Evolutionary conservation across 1,140 invertebrate species (phyloP), one percentile per base, ranked within the genome.

Genomic region (Trichonephila clavata): DNA sequence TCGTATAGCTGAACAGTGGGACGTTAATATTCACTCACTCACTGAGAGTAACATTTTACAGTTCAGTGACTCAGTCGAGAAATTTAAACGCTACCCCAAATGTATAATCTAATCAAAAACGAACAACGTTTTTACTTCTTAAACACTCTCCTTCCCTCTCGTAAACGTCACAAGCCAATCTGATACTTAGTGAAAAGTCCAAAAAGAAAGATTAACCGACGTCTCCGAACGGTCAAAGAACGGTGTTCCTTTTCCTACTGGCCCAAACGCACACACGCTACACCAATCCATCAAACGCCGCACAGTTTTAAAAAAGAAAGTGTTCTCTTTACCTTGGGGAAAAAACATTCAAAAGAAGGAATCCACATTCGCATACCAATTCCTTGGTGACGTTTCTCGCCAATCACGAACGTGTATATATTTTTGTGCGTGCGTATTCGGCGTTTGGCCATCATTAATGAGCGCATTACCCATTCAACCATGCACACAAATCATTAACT

Each of bases 401-500:
- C 71, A 77, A 77, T 77, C 71, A 77, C 71, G 71, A 77, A 77
- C 71, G 32, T 16, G 16, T 39, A 50, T 50, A 50, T 39, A 39
- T 39, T 39, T 77, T 27, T 21, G 43, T 89, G 87, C 87, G 87
- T 89, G 87, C 20, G 27, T 8, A 71, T 57, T 57, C 32, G 65
- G 50, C 43, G 50, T 77, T 89, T 86, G 43, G 63, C 16, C 16
- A 57, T 39, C 63, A 27, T 1, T 71, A 89, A 89, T 89, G 87
- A 32, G 32, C 27, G 20, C 87, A 68, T 89, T 89, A 71, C 27
- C 87, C 87, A 89, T 77, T 89, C 87, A 59, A 16, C 20, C n/a
- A 16, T 14, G 63, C 87, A 77, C 65, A 77, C 87, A 77, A 71
- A 77, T 89, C 87, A 89, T 89, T 89, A 89, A 89, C 87, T 89